Evolutionary conservation across 2,113 vertebrate genomes (phyloP), one percentile per base, ranked within the genome.

Genomic region (Paradoxurus hermaphroditus): DNA sequence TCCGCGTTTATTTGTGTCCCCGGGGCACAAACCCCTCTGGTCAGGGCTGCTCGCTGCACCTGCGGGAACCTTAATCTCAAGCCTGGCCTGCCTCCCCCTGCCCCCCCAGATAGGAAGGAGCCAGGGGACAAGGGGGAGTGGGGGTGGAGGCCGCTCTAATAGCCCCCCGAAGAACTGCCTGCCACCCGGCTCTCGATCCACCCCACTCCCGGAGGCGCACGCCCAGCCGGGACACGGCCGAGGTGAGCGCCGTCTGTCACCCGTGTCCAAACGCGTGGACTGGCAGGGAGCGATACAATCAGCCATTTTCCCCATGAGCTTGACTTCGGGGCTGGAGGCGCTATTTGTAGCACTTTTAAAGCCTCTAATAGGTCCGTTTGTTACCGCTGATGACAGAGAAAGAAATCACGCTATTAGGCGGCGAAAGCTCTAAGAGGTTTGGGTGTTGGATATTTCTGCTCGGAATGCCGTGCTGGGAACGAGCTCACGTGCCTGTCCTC

Each of bases 291-390:
- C 23, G 34, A 36, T 68, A 25, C 92, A 77, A 56, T 67, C 93
- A 56, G 75, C 86, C 39, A 0, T 62, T 92, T 94, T 72, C 90
- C 78, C 72, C 1, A 2, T 78, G 62, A 73, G 73, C 49, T 39
- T 51, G 88, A 46, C 63, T 86, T 46, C 7, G 0, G 81, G 78
- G 75, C 77, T 23, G 59, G 13, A n/a, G 62, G 56, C 75, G 65
- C 72, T n/a, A 25, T 65, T 59, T 51, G 59, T 18, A 49, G 62
- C 63, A 39, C 63, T 91, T 89, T 84, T 51, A 75, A 67, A 90
- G 62, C 41, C 86, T 67, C 86, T 95, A 93, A 65, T 19, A 70
- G 95, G 93, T 94, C 77, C 8, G 49, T 95, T 82, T 95, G 86
- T 94, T 89, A 72, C 72, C 86, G 15, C 53, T n/a, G 67, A 92